Conservation (phyloP, 2,888 invertebrate genomes). For the Choreutis nemorana region DNA sequence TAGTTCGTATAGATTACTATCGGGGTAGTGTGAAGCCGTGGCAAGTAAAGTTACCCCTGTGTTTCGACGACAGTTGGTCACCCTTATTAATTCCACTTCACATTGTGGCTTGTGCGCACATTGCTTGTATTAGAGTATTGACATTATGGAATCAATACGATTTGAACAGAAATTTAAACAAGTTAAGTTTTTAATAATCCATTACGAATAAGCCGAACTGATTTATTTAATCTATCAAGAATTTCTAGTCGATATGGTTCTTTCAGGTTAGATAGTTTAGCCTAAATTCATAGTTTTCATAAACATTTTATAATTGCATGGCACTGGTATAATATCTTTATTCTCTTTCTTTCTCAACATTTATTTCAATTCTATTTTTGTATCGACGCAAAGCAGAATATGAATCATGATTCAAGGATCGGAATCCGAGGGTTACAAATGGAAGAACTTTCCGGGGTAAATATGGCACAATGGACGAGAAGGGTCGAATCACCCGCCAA, state of each 20-base stretch:
- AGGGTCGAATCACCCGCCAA: slow-evolving; percentile 47
- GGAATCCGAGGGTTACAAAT: slow-evolving; percentile 62
- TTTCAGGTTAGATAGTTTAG: too few relatives aligned
- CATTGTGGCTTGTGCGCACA: slow-evolving; percentile 61
- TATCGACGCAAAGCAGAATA: slow-evolving; percentile 47
- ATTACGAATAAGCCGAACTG: too few relatives aligned
- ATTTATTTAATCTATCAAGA: too few relatives aligned
- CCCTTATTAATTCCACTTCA: slow-evolving; percentile 62
- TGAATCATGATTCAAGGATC: slow-evolving; percentile 63
- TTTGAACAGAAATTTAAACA: too few relatives aligned
- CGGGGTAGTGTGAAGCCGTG: slow-evolving; percentile 53
- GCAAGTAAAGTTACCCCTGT: slow-evolving; percentile 49
- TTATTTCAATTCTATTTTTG: slow-evolving; percentile 34
- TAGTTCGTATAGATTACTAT: slow-evolving; percentile 61
- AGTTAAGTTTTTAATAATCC: too few relatives aligned
- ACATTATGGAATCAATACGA: slow-evolving; percentile 27
- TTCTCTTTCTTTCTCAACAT: not conserved
- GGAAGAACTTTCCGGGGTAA: slow-evolving; percentile 60
- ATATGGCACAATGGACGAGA: slow-evolving; percentile 59
- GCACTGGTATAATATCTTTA: too few relatives aligned
- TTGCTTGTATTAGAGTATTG: slow-evolving; percentile 42
- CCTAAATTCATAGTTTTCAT: too few relatives aligned
- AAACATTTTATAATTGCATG: too few relatives aligned
- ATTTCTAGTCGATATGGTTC: too few relatives aligned
- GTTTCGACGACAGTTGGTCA: slow-evolving; percentile 63